Base-by-base conservation (phyloP, 2,113 vertebrate genomes). In the Oceanodroma tethys region DNA sequence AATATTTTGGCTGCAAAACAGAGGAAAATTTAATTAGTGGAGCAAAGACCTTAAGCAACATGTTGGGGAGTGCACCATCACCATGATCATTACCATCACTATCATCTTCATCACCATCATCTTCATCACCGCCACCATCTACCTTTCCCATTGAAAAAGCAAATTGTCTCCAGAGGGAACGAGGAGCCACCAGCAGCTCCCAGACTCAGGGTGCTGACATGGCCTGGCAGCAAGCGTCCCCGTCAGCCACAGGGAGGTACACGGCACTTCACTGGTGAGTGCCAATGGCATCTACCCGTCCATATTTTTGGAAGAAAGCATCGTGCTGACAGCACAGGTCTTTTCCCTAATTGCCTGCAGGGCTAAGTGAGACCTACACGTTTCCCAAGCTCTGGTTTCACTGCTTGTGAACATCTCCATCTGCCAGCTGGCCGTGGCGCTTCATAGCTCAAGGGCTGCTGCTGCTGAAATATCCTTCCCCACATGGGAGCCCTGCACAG, bases 251-350 rank as follows among this genome's bases (percentile, higher is more conserved):
- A 29, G 50, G 40, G 48, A 68, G 34, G 38, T n/a, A 42, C 26
- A 6, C 0, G 2, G 56, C 12, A 13, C 4, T 5, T 30, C 8
- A 1, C 30, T 27, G 42, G 17, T 0, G 1, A 29, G 43, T 6
- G 27, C 60, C 3, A 1, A 14, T 1, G 2, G 47, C 62, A 13
- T 2, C 29, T 16, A 53, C 34, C 27, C 32, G 0, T 58, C 30
- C 11, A 1, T 36, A 16, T 26, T 32, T 80, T 56, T 40, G 32
- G 52, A 81, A 89, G 52, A n/a, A 86, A 45, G 25, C 42, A 48
- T 21, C 0, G 0, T 30, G 52, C 48, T 78, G 55, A 70, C 47
- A 56, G 56, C 50, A 75, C 15, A 30, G 47, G 19, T 43, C 63
- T 76, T 34, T 42, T 70, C 25, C 43, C 36, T 62, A 34, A 43